Evolutionary conservation across 92 coral and sea anemone species (phyloP).

Genomic region (Phenganax subtilis): DNA sequence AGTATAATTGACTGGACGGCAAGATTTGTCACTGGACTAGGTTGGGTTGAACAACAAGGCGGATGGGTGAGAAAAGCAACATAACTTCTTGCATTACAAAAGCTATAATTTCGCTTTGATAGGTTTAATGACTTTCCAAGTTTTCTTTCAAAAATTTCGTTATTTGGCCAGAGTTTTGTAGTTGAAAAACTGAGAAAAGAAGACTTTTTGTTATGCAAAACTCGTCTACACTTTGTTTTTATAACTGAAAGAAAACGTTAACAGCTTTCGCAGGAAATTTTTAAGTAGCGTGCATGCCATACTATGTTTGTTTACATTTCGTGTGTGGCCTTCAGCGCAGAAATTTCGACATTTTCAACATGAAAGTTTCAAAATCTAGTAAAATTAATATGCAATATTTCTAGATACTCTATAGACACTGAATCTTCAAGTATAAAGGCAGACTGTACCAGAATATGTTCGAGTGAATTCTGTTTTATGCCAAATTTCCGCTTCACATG

Average conservation of each 20-base stretch:
- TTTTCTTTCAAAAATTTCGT: no score
- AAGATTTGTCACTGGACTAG: constrained; percentile 65
- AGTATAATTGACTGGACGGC: constrained; percentile 78
- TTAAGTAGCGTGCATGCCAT: background rate
- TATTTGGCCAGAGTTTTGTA: constrained; percentile 5
- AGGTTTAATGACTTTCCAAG: no score
- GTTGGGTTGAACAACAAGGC: constrained; percentile 91
- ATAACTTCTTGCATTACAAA: no score
- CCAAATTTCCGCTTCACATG: background rate
- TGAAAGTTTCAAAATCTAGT: no score
- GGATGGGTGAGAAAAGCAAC: constrained; percentile 81
- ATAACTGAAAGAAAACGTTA: no score
- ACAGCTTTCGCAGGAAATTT: background rate
- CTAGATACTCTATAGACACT: no score
- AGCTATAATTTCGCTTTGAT: no score
- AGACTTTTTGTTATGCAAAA: constrained; percentile 8
- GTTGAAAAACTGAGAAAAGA: background rate
- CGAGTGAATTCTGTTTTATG: background rate
- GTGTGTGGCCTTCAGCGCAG: background rate
- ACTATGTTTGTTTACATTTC: constrained; percentile 14
- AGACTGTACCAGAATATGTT: background rate
- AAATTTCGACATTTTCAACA: background rate
- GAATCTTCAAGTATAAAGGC: background rate
- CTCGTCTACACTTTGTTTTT: background rate
- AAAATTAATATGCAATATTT: no score